Percentiles rank a stretch among this genome's conserved stretches.
phyloP scores from a whole-genome alignment of 2,113 vertebrate species.

The Malurus cyaneus region DNA sequence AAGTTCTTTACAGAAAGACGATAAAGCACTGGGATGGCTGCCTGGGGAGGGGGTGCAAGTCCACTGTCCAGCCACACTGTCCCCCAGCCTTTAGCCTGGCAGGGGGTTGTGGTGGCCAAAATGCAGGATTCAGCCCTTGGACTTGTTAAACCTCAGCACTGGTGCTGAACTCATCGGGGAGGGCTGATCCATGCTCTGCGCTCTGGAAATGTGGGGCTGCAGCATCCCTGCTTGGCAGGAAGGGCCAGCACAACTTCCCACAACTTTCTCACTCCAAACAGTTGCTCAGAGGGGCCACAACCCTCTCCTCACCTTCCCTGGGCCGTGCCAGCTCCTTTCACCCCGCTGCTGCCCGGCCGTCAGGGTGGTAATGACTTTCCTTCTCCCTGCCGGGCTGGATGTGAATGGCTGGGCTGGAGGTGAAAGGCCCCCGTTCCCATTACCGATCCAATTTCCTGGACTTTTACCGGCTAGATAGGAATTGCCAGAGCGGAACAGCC shows the following conservation, averaged over 20 bases:
- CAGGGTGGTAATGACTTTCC: constrained; percentile 51
- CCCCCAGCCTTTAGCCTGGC: too few relatives aligned
- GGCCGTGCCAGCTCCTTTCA: not conserved
- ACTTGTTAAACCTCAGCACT: too few relatives aligned
- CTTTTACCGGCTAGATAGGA: constrained; percentile 72
- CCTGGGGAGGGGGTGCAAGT: too few relatives aligned
- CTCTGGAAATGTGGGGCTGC: not conserved
- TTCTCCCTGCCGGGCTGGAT: constrained; percentile 29
- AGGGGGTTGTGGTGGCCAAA: too few relatives aligned
- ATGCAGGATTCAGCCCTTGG: too few relatives aligned
- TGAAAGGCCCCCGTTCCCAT: constrained; percentile 80
- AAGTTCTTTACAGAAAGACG: too few relatives aligned
- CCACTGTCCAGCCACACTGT: too few relatives aligned
- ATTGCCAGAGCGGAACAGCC: constrained; percentile 75
- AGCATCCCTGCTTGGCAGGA: not conserved
- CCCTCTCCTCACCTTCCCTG: rapidly evolving
- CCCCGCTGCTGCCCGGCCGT: not conserved
- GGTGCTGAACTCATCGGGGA: not conserved
- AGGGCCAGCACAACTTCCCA: too few relatives aligned
- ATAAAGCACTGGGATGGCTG: too few relatives aligned
- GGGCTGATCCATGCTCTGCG: rapidly evolving
- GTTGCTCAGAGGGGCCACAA: rapidly evolving
- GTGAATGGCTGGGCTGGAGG: constrained; percentile 70
- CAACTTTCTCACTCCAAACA: rapidly evolving
- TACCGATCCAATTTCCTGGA: constrained; percentile 80